Base-by-base conservation (phyloP, 2,888 invertebrate genomes). In the Antheraea assamensis region DNA sequence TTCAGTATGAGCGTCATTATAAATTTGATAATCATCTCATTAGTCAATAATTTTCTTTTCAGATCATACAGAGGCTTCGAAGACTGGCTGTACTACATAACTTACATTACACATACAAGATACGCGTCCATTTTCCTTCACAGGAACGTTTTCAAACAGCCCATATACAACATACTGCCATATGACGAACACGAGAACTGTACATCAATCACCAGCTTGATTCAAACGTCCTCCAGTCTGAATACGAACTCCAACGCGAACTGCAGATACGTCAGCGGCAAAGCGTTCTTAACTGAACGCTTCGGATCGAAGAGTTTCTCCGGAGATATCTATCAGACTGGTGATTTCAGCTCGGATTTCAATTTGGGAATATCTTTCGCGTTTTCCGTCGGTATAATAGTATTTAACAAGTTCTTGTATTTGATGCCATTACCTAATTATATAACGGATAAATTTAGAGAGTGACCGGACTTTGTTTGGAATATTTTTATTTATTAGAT, bases 391-490 rank as follows among this genome's bases (percentile, higher is more conserved):
- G 98, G 97, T 1, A 95, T 98, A 80, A 96, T 97, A 77, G 95
- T 98, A 71, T 95, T 98, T 8, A 98, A 98, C 87, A 96, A 98
- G 87, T 96, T 98, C 76, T 92, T 98, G 73, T 98, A 98, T 90
- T 92, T 98, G 70, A 95, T 98, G 81, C 98, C 98, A 0, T 90
- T 98, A 81, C 98, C 98, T 0, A 96, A 97, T 52, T 97, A 97
- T 85, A 95, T 98, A 21, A 97, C 97, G 83, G 97, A 97, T 76
- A 98, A 98, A 91, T 98, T 98, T 92, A 96, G 98, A 85, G 97
- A 98, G 85, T 93, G 84, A 61, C 1, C 27, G 17, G 4, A 58
- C n/a, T 4, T 15, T 17, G 21, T 61, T 61, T 61, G 2, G 8
- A 7, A 42, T 42, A 7, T 3, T 21, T 27, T 13, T 27, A 27